Percentiles rank a stretch among this genome's conserved stretches.
phyloP scores from a whole-genome alignment of 1,140 invertebrate species.

The Tetragnatha versicolor region DNA sequence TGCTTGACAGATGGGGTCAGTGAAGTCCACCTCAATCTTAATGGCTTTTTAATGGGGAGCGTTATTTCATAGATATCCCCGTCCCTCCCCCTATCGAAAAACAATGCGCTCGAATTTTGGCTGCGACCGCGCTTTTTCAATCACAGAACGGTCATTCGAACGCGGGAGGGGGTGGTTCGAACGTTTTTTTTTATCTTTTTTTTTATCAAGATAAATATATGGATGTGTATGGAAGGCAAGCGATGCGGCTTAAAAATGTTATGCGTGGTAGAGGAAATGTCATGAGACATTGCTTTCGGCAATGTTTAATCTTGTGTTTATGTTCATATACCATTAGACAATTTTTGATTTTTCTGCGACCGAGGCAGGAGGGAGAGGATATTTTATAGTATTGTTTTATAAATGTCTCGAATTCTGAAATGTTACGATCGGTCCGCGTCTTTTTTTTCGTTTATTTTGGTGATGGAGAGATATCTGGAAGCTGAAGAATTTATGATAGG shows the following conservation, averaged over 20 bases:
- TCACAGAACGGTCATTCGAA: conserved; percentile 41
- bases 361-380: too few species aligned
- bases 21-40: conserved; percentile 44
- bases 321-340: conserved; percentile 42
- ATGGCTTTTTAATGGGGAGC: conserved; percentile 51
- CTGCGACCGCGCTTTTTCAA: conserved; percentile 30
- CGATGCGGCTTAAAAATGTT: conserved; percentile 32
- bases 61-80: neutral
- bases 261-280: conserved; percentile 23
- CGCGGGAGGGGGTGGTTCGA: neutral
- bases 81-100: neutral
- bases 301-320: conserved; percentile 40
- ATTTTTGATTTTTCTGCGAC: too few species aligned
- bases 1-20: conserved; percentile 52
- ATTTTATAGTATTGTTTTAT: too few species aligned
- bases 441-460: too few species aligned
- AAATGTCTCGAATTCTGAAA: too few species aligned
- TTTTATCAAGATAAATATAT: conserved; percentile 50
- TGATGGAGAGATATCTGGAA: too few species aligned
- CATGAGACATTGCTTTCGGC: conserved; percentile 7
- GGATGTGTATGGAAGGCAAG: conserved; percentile 20
- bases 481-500: too few species aligned
- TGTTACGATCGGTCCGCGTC: too few species aligned
- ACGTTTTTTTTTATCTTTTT: conserved; percentile 17
- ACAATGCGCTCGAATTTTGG: conserved; percentile 29